Evolutionary conservation across 1,140 invertebrate genomes (phyloP).

Genomic region (Pseudomyrmex concolor): DNA sequence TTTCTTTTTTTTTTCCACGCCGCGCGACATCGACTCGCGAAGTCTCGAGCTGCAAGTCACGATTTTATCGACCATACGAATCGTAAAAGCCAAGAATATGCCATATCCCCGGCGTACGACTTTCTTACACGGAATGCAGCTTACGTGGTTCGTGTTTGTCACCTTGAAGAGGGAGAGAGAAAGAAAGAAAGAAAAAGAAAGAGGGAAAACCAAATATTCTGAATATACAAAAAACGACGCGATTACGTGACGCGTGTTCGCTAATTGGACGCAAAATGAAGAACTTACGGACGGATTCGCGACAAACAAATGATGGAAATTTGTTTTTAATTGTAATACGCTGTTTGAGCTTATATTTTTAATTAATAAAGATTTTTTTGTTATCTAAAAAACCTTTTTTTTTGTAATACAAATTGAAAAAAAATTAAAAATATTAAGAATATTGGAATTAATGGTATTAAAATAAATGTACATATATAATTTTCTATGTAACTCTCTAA

Average conservation of each 20-base stretch:
- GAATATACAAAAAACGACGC: constrained; percentile 21
- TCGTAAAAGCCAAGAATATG: constrained; percentile 61
- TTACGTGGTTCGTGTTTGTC: constrained; percentile 17
- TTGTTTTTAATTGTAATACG: neutral
- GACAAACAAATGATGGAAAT: neutral
- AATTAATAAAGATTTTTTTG: neutral
- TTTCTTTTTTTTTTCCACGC: constrained; percentile 40
- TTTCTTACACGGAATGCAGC: constrained; percentile 59
- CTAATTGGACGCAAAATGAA: constrained; percentile 28
- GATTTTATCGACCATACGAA: constrained; percentile 62
- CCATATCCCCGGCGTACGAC: constrained; percentile 44
- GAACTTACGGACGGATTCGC: neutral
- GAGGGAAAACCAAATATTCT: neutral
- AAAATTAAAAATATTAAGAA: neutral
- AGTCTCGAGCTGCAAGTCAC: constrained; percentile 55
- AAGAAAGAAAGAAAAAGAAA: neutral
- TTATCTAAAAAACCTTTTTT: neutral
- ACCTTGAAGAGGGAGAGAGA: too few species aligned
- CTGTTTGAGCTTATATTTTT: neutral
- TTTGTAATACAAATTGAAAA: too few species aligned
- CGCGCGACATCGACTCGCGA: constrained; percentile 35
- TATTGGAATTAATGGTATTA: neutral
- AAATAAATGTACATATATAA: too few species aligned
- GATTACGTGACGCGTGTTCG: constrained; percentile 10
- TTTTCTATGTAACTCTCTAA: too few species aligned